Percentiles rank a stretch among this genome's conserved stretches.
Evolutionary conservation across 2,113 vertebrate genomes (phyloP).

Genomic region (Piliocolobus tephrosceles): DNA sequence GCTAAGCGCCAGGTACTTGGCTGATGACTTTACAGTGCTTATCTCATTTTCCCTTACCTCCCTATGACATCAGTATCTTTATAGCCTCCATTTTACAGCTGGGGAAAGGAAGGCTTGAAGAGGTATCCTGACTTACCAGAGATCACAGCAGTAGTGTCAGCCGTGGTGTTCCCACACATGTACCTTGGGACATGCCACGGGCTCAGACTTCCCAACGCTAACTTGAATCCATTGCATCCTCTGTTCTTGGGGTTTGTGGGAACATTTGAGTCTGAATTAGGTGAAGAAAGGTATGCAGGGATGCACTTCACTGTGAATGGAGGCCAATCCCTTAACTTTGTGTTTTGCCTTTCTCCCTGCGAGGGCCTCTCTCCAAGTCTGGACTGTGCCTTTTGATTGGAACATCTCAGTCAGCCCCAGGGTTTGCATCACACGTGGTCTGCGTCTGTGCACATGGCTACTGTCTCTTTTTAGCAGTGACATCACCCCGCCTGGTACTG

Average conservation of each 20-base stretch:
- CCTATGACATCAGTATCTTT: background rate
- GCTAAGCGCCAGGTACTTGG: background rate
- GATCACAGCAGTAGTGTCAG: background rate
- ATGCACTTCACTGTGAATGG: background rate
- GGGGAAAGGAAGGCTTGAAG: background rate
- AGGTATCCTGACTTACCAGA: background rate
- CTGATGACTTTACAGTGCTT: background rate
- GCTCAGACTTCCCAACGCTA: background rate
- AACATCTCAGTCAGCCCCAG: background rate
- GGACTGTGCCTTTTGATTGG: background rate
- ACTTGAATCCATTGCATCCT: background rate
- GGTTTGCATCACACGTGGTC: background rate
- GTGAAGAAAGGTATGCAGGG: background rate
- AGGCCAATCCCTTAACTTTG: background rate
- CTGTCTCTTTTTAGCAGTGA: slow-evolving; percentile 48
- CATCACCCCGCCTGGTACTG: background rate
- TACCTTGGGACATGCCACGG: background rate
- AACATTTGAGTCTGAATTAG: background rate
- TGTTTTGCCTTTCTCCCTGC: background rate
- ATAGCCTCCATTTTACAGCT: background rate
- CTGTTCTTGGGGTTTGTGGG: background rate
- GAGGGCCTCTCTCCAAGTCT: background rate
- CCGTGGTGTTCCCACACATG: background rate
- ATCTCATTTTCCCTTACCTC: background rate
- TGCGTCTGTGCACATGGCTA: background rate